Percentiles rank a stretch among this genome's conserved stretches.
These are phyloP conservation scores for Drosophila aldrichi DNA, from an alignment of 2,888 invertebrate species.

Conservation along the genomic window DNA sequence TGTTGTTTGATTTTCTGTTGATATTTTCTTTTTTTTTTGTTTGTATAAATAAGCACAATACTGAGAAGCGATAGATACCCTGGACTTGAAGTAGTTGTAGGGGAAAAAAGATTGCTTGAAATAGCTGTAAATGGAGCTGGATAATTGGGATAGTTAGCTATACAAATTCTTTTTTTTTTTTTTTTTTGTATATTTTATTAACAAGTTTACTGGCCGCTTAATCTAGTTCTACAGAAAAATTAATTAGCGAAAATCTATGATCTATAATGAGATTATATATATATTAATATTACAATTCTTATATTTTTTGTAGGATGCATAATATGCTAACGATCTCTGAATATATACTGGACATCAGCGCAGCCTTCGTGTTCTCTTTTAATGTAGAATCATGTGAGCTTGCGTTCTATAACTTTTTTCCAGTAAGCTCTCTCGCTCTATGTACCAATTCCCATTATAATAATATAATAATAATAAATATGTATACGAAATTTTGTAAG, in stretches of 20 bases:
- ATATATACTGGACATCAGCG: not conserved
- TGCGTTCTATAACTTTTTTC: too few relatives aligned
- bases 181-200: too few relatives aligned
- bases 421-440: too few relatives aligned
- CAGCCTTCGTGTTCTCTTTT: not conserved
- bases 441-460: too few relatives aligned
- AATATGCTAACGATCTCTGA: not conserved
- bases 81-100: not conserved
- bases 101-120: not conserved
- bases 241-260: too few relatives aligned
- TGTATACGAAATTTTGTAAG: too few relatives aligned
- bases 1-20: not conserved
- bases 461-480: too few relatives aligned
- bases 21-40: not conserved
- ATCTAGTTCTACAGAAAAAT: too few relatives aligned
- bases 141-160: not conserved
- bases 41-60: slow-evolving; percentile 5
- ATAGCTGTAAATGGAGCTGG: not conserved
- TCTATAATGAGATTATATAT: too few relatives aligned
- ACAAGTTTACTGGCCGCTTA: too few relatives aligned
- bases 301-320: not conserved
- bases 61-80: slow-evolving; percentile 2
- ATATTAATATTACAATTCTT: too few relatives aligned
- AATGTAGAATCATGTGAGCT: not conserved
- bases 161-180: too few relatives aligned